Conservation (phyloP, 2,888 invertebrate genomes). For the Pandemis cinnamomeana region DNA sequence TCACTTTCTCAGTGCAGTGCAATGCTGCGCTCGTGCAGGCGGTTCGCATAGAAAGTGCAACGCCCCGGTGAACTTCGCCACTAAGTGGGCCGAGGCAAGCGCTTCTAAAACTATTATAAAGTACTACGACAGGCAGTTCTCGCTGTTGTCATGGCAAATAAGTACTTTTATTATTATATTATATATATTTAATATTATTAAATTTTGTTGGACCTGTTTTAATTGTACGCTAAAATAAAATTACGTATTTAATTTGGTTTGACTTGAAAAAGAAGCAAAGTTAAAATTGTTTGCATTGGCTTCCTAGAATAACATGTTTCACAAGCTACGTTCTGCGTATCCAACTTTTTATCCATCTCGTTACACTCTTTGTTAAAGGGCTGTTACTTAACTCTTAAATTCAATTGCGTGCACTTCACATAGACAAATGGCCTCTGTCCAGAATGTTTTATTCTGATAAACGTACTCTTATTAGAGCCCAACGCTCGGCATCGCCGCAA, state of each 20-base stretch:
- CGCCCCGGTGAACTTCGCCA: constrained; percentile 79
- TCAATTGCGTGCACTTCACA: too few species aligned
- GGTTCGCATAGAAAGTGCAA: constrained; percentile 76
- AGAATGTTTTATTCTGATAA: not conserved
- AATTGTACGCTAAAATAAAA: too few species aligned
- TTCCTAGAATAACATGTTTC: not conserved
- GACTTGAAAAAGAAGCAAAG: too few species aligned
- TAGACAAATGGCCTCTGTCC: not conserved
- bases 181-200: too few species aligned
- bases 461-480: not conserved
- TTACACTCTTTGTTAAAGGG: not conserved
- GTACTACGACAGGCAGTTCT: too few species aligned
- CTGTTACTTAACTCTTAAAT: not conserved
- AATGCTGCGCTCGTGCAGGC: constrained; percentile 60
- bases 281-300: too few species aligned
- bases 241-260: too few species aligned
- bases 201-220: too few species aligned
- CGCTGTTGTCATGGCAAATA: too few species aligned
- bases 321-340: too few species aligned
- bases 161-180: too few species aligned
- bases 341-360: not conserved
- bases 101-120: constrained; percentile 34
- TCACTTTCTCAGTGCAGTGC: constrained; percentile 71
- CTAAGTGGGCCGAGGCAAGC: constrained; percentile 64
- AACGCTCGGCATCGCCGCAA: not conserved